Percentiles rank a stretch among this genome's conserved stretches.
Conservation (phyloP, 2,888 invertebrate species). For the Neocrepidodera transversa region DNA sequence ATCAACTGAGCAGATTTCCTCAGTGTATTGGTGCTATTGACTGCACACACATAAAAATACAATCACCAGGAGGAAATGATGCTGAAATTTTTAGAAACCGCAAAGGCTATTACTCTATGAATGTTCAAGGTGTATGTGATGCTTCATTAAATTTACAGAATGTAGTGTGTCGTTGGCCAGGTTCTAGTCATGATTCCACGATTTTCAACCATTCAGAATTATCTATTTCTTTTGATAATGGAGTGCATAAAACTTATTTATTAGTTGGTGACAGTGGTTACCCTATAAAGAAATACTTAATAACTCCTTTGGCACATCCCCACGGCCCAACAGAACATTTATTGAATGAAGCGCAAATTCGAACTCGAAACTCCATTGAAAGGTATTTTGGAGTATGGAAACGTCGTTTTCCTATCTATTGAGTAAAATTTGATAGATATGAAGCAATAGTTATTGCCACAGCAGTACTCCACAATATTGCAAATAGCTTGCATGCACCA, state of each 20-base stretch:
- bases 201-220: no score
- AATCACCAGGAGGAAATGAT: no score
- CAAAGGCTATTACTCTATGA: constrained; percentile 41
- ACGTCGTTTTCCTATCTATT: constrained; percentile 47
- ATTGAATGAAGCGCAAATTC: no score
- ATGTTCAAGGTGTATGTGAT: constrained; percentile 43
- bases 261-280: constrained; percentile 46
- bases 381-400: constrained; percentile 21
- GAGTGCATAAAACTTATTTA: no score
- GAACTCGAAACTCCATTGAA: constrained; percentile 45
- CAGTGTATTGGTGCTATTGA: no score
- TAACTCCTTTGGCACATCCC: no score
- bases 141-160: constrained; percentile 35
- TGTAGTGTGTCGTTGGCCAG: no score
- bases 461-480: constrained; percentile 41
- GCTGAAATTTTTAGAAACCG: constrained; percentile 7
- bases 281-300: constrained; percentile 39
- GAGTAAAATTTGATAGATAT: constrained; percentile 38
- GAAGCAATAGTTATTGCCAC: constrained; percentile 37
- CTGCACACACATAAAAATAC: no score
- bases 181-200: no score
- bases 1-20: background rate
- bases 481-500: no score
- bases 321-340: constrained; percentile 34
- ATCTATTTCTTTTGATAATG: no score